Evolutionary conservation across 2,888 invertebrate species (phyloP), one percentile per base, ranked within the genome.

Genomic region (Lamproptera curius): DNA sequence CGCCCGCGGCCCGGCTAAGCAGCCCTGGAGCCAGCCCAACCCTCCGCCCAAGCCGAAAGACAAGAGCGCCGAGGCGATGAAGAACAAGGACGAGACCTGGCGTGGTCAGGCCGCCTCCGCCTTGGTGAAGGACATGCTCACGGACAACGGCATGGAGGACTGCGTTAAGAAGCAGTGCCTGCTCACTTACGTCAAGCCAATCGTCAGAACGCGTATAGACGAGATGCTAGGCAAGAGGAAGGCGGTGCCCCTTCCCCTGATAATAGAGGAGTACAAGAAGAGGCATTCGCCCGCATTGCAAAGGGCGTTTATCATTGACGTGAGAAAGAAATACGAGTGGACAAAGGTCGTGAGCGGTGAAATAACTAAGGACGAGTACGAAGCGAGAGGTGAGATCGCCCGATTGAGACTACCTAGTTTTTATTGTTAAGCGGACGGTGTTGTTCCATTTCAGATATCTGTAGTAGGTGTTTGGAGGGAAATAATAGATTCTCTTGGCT

Each of bases 381-480:
- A 40, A 11, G 23, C 31, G 13, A 9, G 11, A 46, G 46, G 46
- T 46, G 36, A 46, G 39, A 39, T 9, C 15, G 20, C 40, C 35
- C 14, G 16, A 40, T 46, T 38, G 17, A 17, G 28, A 31, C n/a
- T n/a, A n/a, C n/a, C n/a, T n/a, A n/a, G n/a, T n/a, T n/a, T n/a
- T n/a, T n/a, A n/a, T n/a, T n/a, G n/a, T n/a, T n/a, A n/a, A n/a
- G n/a, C n/a, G n/a, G n/a, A n/a, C n/a, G n/a, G n/a, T n/a, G n/a
- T n/a, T n/a, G n/a, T n/a, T n/a, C n/a, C n/a, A n/a, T n/a, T n/a
- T n/a, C n/a, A n/a, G n/a, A n/a, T n/a, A n/a, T n/a, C n/a, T n/a
- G n/a, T n/a, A n/a, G n/a, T n/a, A n/a, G n/a, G n/a, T n/a, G n/a
- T n/a, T n/a, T n/a, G n/a, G n/a, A n/a, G n/a, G n/a, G n/a, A n/a